Percentiles rank a stretch among this genome's conserved stretches.
phyloP scores from a whole-genome alignment of 2,797 vertebrate species.

The Luscinia megarhynchos region DNA sequence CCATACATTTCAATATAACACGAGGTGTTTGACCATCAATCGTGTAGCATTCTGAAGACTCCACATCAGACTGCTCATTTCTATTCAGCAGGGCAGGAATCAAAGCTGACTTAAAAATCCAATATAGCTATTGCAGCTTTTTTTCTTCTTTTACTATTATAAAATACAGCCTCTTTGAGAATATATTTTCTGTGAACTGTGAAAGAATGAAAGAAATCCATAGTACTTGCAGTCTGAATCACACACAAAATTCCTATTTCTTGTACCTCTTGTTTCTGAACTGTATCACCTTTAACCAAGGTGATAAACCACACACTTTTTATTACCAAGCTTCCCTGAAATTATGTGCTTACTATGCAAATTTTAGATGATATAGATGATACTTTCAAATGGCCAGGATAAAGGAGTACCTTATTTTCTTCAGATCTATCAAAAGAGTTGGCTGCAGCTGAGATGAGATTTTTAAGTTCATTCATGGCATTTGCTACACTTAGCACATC shows the following conservation, averaged over 20 bases:
- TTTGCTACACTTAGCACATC: neutral
- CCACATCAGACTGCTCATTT: constrained; percentile 16
- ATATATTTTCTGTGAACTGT: constrained; percentile 40
- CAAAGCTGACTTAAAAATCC: constrained; percentile 57
- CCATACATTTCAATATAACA: neutral
- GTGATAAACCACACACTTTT: constrained; percentile 12
- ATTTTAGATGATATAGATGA: neutral
- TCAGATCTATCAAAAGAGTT: neutral
- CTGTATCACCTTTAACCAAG: constrained; percentile 30
- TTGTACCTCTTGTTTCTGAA: constrained; percentile 33
- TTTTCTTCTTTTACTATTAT: neutral
- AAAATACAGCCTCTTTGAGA: constrained; percentile 49
- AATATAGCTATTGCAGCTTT: neutral
- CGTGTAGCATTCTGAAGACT: neutral
- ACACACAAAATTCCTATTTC: neutral
- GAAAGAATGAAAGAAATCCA: constrained; percentile 52
- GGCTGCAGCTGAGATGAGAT: neutral
- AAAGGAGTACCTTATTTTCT: constrained; percentile 13
- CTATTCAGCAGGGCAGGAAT: constrained; percentile 38
- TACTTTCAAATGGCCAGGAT: neutral
- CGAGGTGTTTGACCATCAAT: neutral
- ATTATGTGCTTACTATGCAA: neutral
- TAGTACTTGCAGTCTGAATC: constrained; percentile 5
- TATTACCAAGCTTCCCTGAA: neutral
- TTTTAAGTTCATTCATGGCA: neutral